Conservation (phyloP, 2,888 invertebrate genomes). For the Epinotia demarniana region DNA sequence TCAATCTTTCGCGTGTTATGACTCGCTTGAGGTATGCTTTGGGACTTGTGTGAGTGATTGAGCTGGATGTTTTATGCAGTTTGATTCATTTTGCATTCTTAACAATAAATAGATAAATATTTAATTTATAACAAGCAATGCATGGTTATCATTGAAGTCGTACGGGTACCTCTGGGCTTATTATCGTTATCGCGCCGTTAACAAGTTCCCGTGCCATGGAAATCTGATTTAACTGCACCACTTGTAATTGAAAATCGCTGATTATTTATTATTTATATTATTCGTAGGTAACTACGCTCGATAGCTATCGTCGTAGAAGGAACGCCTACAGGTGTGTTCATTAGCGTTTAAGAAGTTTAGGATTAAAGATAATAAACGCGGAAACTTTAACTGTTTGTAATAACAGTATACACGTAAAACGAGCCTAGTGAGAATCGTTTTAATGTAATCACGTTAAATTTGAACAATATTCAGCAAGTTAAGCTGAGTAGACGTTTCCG, state of each 20-base stretch:
- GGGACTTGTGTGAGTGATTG: slow-evolving; percentile 67
- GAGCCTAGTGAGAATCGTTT: slow-evolving; percentile 55
- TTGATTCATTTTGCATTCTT: slow-evolving; percentile 56
- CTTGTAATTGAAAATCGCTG: slow-evolving; percentile 59
- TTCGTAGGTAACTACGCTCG: slow-evolving; percentile 55
- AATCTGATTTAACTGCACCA: slow-evolving; percentile 57
- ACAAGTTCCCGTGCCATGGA: slow-evolving; percentile 55
- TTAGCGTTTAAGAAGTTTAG: slow-evolving; percentile 27
- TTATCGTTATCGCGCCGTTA: slow-evolving; percentile 55
- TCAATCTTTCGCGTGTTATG: slow-evolving; percentile 81
- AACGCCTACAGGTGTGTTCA: slow-evolving; percentile 42
- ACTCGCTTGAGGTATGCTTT: slow-evolving; percentile 66
- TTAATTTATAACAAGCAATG: slow-evolving; percentile 46
- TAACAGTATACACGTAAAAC: slow-evolving; percentile 55
- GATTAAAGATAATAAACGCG: slow-evolving; percentile 31
- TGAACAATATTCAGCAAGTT: slow-evolving; percentile 56
- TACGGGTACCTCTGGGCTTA: slow-evolving; percentile 51
- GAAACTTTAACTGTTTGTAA: slow-evolving; percentile 51
- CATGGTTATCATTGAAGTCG: slow-evolving; percentile 49
- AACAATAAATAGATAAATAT: background rate
- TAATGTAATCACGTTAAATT: slow-evolving; percentile 62
- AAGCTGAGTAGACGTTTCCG: slow-evolving; percentile 57
- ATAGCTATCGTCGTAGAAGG: slow-evolving; percentile 47
- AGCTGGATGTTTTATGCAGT: slow-evolving; percentile 63
- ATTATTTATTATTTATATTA: slow-evolving; percentile 55